Evolutionary conservation across 1,140 invertebrate genomes (phyloP), one percentile per base, ranked within the genome.

Genomic region (Gerris buenoi): DNA sequence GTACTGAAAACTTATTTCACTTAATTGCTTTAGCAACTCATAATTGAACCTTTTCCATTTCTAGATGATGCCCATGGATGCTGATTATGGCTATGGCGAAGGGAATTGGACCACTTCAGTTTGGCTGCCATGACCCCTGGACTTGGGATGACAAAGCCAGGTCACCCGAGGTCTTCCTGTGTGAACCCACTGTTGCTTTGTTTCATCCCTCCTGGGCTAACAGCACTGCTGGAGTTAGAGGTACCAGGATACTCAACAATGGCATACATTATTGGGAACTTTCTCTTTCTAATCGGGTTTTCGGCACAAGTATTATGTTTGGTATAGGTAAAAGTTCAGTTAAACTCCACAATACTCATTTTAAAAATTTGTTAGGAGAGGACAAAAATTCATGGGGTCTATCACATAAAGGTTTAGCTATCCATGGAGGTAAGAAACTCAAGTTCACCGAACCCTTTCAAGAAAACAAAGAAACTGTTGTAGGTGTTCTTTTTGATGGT

Each of bases 171-270:
- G 85, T 87, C 25, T 77, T 80, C 25, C 74, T 88, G 2, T 80
- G 79, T 62, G 84, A 83, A 0, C 83, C 73, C 25, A 76, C 79
- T 22, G 81, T 78, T 2, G 84, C 83, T 18, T 79, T 80, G 73
- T 89, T 89, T 72, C 87, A 89, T 76, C 87, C 87, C 0, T 85
- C 86, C 71, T 89, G 87, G 86, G 87, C 85, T 72, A 87, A 85
- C 69, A 86, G 87, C 29, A 88, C 87, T 0, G 86, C 86, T 0
- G 88, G 81, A 1, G 82, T 88, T 0, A 78, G 85, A 57, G 87
- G 86, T 2, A 85, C 82, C 18, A 74, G 81, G 13, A 74, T 83
- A 1, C 76, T 89, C 0, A 88, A 88, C 72, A 81, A 83, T 71
- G 83, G 82, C 1, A 76, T 79, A 22, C 80, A 81, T 73, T 88